Evolutionary conservation across 2,797 vertebrate species (phyloP).

Genomic region (Bradypodion ventrale): DNA sequence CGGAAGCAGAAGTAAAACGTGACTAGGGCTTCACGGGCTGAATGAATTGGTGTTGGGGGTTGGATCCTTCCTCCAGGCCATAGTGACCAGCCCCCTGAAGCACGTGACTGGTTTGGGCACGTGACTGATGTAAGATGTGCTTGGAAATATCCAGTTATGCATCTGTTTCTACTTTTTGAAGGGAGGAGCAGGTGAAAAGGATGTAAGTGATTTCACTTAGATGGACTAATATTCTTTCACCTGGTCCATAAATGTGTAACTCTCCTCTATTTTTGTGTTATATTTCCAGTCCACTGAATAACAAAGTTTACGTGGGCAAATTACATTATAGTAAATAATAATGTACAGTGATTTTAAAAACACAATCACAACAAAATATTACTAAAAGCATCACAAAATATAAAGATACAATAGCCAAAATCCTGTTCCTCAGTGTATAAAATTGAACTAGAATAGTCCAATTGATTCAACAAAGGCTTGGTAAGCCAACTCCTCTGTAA

Average conservation of each 20-base stretch:
- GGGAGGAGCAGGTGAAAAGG: neutral
- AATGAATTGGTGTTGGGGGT: too few species aligned
- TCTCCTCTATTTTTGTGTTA: neutral
- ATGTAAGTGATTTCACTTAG: neutral
- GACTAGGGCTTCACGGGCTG: too few species aligned
- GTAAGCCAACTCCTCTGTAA: too few species aligned
- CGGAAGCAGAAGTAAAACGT: too few species aligned
- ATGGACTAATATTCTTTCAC: neutral
- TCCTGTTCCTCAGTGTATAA: too few species aligned
- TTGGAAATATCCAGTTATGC: neutral
- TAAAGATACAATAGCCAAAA: too few species aligned
- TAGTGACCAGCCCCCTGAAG: too few species aligned
- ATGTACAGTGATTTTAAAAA: neutral
- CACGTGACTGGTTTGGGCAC: too few species aligned
- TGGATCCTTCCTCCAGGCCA: too few species aligned
- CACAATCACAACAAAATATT: neutral
- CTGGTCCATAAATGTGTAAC: neutral
- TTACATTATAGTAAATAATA: neutral
- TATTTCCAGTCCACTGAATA: neutral
- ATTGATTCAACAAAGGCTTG: too few species aligned
- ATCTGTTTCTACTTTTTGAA: constrained; percentile 33
- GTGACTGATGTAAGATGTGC: too few species aligned
- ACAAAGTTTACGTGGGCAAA: neutral
- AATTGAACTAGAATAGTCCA: too few species aligned
- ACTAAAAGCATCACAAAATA: neutral